phyloP scores from a whole-genome alignment of 2,113 vertebrate species.

The Gallinago media region DNA sequence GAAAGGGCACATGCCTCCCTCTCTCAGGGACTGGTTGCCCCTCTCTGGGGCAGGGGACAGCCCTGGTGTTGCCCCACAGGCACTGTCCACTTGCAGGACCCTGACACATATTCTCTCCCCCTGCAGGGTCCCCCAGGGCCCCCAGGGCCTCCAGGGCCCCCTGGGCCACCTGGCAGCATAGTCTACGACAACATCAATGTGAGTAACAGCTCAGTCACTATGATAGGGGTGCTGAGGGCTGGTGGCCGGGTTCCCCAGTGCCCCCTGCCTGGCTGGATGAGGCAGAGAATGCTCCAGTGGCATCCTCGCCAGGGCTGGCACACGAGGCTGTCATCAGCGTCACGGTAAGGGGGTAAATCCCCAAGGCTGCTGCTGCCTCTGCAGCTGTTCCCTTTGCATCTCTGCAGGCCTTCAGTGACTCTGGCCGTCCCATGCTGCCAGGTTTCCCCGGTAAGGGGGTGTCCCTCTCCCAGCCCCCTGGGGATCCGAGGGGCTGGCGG shows the following conservation, averaged over 20 bases:
- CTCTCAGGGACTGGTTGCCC: not conserved
- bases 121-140: slow-evolving; percentile 75
- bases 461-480: not conserved
- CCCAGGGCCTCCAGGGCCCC: slow-evolving; percentile 82
- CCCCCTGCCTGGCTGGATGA: not conserved
- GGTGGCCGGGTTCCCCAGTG: rapidly evolving
- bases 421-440: slow-evolving; percentile 50
- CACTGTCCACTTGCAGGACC: not conserved
- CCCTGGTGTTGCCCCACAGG: rapidly evolving
- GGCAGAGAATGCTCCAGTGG: not conserved
- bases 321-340: not conserved
- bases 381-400: not conserved
- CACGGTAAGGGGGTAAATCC: no score
- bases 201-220: not conserved
- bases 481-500: not conserved
- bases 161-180: slow-evolving; percentile 61
- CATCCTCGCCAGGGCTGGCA: not conserved
- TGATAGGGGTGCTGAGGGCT: not conserved
- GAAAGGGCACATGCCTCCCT: not conserved
- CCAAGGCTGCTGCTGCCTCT: not conserved
- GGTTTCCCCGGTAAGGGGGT: slow-evolving; percentile 58
- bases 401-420: slow-evolving; percentile 50
- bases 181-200: slow-evolving; percentile 52
- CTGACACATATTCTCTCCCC: not conserved
- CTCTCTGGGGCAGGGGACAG: not conserved